Percentiles rank a stretch among this genome's conserved stretches.
These are phyloP conservation scores for Euphydryas editha DNA, from an alignment of 2,888 invertebrate genomes.

Conservation along the genomic window DNA sequence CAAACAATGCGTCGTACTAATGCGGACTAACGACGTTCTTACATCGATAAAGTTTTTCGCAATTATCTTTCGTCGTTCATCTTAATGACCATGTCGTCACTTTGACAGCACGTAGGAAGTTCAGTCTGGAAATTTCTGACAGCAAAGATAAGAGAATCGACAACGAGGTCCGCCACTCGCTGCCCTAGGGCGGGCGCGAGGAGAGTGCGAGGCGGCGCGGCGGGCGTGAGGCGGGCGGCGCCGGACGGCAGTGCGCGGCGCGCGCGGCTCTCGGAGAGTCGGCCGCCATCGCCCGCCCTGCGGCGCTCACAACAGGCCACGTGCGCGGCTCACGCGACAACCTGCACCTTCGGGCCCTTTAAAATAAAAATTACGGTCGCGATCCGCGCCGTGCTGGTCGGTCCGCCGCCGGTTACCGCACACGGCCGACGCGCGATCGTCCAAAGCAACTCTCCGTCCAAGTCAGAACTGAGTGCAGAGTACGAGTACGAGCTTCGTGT, in stretches of 20 bases:
- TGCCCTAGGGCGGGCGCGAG: slow-evolving; percentile 34
- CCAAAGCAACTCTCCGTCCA: slow-evolving; percentile 17
- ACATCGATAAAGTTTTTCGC: slow-evolving; percentile 12
- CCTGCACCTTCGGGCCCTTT: slow-evolving; percentile 31
- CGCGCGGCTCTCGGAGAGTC: slow-evolving; percentile 66
- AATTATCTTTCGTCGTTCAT: slow-evolving; percentile 4
- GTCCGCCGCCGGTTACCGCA: not conserved
- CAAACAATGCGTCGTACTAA: not conserved
- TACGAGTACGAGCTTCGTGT: slow-evolving; percentile 15
- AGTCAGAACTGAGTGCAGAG: slow-evolving; percentile 15
- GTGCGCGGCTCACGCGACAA: slow-evolving; percentile 42
- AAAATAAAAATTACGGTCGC: slow-evolving; percentile 33
- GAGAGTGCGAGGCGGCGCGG: slow-evolving; percentile 32
- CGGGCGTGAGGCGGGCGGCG: slow-evolving; percentile 34
- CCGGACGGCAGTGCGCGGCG: slow-evolving; percentile 70
- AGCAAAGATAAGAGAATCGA: slow-evolving; percentile 36
- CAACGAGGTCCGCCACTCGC: slow-evolving; percentile 28
- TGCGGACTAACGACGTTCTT: not conserved
- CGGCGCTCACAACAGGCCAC: slow-evolving; percentile 42
- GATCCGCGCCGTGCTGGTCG: slow-evolving; percentile 4
- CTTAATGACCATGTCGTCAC: slow-evolving; percentile 7
- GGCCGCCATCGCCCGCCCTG: slow-evolving; percentile 48
- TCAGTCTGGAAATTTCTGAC: slow-evolving; percentile 26
- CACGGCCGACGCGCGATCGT: not conserved
- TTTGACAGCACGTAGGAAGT: slow-evolving; percentile 7